Conservation (phyloP, 2,113 vertebrate genomes). For the Paramisgurnus dabryanus region DNA sequence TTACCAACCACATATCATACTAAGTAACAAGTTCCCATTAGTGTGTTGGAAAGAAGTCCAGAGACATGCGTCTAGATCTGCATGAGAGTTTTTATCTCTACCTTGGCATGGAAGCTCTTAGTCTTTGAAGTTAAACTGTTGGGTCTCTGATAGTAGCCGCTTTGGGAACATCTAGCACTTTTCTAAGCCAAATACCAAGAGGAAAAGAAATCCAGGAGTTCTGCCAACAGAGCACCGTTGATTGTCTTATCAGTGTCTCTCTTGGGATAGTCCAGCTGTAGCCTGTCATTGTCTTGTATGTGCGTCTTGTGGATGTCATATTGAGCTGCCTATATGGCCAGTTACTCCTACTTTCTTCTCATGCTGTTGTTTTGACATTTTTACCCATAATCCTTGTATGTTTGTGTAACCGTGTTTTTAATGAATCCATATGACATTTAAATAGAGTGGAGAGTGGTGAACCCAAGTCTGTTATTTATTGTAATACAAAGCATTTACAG, state of each 20-base stretch:
- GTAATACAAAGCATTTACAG: too few relatives aligned
- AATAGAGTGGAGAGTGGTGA: too few relatives aligned
- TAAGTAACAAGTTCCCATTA: conserved; percentile 34
- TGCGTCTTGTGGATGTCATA: not conserved
- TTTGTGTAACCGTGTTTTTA: too few relatives aligned
- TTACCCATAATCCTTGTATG: too few relatives aligned
- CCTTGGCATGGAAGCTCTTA: conserved; percentile 52
- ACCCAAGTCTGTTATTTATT: too few relatives aligned
- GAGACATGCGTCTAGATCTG: conserved; percentile 9
- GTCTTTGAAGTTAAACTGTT: conserved; percentile 41
- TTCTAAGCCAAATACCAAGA: conserved; percentile 22
- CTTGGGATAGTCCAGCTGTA: conserved; percentile 22
- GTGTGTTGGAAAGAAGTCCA: not conserved
- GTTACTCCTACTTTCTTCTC: not conserved
- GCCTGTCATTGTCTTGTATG: not conserved
- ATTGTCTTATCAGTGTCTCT: conserved; percentile 17
- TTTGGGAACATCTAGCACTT: conserved; percentile 29
- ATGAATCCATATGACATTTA: too few relatives aligned
- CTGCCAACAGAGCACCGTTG: conserved; percentile 22
- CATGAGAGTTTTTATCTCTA: conserved; percentile 50
- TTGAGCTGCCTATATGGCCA: too few relatives aligned
- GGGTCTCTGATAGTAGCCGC: conserved; percentile 44
- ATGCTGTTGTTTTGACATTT: not conserved
- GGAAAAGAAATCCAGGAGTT: conserved; percentile 46
- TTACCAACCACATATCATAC: conserved; percentile 55